Conservation (phyloP, 2,113 vertebrate species). For the Brachionichthys hirsutus region DNA sequence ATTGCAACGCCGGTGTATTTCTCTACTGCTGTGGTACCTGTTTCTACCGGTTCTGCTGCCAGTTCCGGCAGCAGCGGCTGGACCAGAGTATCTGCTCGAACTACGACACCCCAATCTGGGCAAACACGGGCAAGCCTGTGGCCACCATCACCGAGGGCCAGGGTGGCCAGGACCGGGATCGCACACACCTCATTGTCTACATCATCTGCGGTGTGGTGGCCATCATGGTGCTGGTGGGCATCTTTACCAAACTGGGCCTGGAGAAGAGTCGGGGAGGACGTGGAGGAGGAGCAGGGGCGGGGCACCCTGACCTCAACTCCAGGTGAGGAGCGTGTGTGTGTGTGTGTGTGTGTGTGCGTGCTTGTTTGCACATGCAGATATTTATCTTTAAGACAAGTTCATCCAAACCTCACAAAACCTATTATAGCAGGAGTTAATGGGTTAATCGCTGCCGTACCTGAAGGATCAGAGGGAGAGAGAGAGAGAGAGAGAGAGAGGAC, state of each 20-base stretch:
- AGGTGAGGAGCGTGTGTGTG: constrained; percentile 78
- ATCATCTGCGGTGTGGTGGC: constrained; percentile 93
- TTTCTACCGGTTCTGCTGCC: constrained; percentile 97
- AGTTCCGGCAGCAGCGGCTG: constrained; percentile 88
- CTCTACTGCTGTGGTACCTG: constrained; percentile 96
- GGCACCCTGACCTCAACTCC: constrained; percentile 83
- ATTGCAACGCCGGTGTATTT: constrained; percentile 92
- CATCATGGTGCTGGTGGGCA: constrained; percentile 91
- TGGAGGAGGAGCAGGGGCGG: constrained; percentile 29
- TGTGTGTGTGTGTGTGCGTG: not conserved
- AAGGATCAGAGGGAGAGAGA: too few species aligned
- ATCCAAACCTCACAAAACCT: too few species aligned
- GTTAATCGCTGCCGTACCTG: too few species aligned
- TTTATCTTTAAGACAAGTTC: too few species aligned
- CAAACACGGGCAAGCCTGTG: constrained; percentile 88
- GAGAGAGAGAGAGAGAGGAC: too few species aligned
- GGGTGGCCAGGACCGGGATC: constrained; percentile 81
- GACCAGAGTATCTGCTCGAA: constrained; percentile 93
- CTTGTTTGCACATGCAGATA: too few species aligned
- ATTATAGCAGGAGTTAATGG: too few species aligned
- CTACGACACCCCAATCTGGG: constrained; percentile 91
- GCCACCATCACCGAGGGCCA: constrained; percentile 80
- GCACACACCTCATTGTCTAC: constrained; percentile 91
- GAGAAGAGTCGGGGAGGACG: constrained; percentile 83
- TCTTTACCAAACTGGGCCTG: constrained; percentile 90